Evolutionary conservation across 2,888 invertebrate species (phyloP), one percentile per base, ranked within the genome.

Genomic region (Saturnia pavonia): DNA sequence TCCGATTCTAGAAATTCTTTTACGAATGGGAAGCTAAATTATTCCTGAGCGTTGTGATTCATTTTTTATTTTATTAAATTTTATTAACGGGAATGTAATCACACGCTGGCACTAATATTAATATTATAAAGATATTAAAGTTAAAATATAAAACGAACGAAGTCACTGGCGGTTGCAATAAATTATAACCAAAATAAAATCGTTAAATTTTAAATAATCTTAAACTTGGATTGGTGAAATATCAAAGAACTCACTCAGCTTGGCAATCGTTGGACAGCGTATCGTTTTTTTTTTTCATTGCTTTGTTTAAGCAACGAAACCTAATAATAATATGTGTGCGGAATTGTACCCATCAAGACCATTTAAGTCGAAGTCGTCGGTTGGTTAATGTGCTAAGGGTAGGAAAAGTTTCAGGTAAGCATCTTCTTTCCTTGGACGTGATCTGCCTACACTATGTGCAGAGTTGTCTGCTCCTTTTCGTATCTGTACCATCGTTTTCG

Each of bases 401-500:
- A 90, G 83, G 88, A 88, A 91, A 91, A 92, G 88, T 91, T 92
- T 91, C 91, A 91, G 91, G 92, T 92, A 91, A 91, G 92, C 92
- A 91, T 89, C 91, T 92, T 91, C 91, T 89, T 87, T 87, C 82
- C 83, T 77, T 80, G 80, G 74, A 92, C 93, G 93, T 93, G 93
- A 91, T 82, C 86, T 70, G 93, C 88, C 83, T 93, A 84, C 86
- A 78, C 78, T 83, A 85, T 81, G 77, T 73, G 75, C 76, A 69
- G 69, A 73, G 76, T 79, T 80, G 80, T 74, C 72, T 76, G 76
- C 75, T 76, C 78, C 76, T 76, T 72, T 76, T 48, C 65, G 72
- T 74, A 77, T 72, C 71, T 72, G 75, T 74, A 74, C n/a, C n/a
- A n/a, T n/a, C n/a, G n/a, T n/a, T n/a, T n/a, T n/a, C n/a, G n/a